Evolutionary conservation across 2,113 vertebrate genomes (phyloP).

Genomic region (Columbina picui): DNA sequence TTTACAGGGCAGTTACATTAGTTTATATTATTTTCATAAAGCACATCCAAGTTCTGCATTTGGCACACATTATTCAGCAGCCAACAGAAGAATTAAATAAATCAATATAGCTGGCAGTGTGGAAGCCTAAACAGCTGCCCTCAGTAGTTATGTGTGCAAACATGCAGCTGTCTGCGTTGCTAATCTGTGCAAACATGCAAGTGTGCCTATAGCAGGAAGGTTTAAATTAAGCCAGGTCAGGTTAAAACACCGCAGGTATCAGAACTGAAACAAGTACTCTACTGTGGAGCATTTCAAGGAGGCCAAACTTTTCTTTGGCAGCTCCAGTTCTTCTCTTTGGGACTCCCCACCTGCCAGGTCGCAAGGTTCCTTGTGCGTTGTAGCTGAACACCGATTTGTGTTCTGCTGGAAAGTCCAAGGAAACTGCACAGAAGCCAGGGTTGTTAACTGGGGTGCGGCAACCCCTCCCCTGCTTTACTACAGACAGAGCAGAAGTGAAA

Average conservation of each 20-base stretch:
- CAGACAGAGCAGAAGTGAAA: background rate
- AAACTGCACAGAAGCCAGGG: background rate
- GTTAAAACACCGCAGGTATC: background rate
- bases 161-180: background rate
- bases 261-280: background rate
- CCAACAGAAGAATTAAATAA: slow-evolving; percentile 28
- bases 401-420: background rate
- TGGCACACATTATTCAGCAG: slow-evolving; percentile 5
- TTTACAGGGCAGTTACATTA: background rate
- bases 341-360: background rate
- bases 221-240: background rate
- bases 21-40: background rate
- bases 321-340: background rate
- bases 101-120: background rate
- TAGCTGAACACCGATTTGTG: background rate
- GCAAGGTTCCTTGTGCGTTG: background rate
- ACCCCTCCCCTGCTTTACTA: background rate
- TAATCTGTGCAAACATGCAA: background rate
- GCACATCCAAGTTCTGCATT: slow-evolving; percentile 22
- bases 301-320: background rate
- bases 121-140: slow-evolving; percentile 21
- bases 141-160: slow-evolving; percentile 4
- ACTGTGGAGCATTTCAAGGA: background rate
- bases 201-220: background rate
- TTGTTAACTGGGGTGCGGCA: background rate